A percentile compares a stretch with the other conserved stretches of the same genome.
Evolutionary conservation across 2,888 invertebrate species (phyloP).

Genomic region (Phania funesta): DNA sequence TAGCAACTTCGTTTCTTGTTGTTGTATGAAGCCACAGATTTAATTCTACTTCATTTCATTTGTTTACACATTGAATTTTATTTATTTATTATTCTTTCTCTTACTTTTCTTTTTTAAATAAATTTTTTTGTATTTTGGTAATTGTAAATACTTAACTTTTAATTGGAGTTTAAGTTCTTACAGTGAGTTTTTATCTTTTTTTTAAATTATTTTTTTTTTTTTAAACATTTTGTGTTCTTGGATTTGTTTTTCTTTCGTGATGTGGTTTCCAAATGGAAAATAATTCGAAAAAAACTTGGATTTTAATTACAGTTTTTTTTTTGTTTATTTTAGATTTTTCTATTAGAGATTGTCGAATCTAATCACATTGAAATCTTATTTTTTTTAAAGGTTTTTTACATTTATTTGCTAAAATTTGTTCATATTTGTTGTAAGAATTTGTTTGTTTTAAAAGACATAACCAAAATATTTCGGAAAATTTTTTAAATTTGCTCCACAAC

Average conservation of each 20-base stretch:
- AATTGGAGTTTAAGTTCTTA: slow-evolving; percentile 76
- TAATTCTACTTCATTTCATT: slow-evolving; percentile 50
- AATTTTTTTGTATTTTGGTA: slow-evolving; percentile 28
- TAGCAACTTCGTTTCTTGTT: slow-evolving; percentile 16
- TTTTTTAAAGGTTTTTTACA: slow-evolving; percentile 50
- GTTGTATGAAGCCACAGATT: slow-evolving; percentile 20
- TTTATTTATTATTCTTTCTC: slow-evolving; percentile 23
- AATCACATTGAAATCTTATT: slow-evolving; percentile 78
- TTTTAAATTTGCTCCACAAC: slow-evolving; percentile 24
- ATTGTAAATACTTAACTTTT: slow-evolving; percentile 66
- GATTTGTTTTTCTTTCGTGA: background rate
- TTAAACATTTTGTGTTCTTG: slow-evolving; percentile 28
- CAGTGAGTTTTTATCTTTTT: slow-evolving; percentile 71
- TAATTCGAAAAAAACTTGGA: background rate
- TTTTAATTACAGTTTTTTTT: slow-evolving; percentile 36
- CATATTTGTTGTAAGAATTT: slow-evolving; percentile 14
- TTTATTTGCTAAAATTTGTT: slow-evolving; percentile 40
- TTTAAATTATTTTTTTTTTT: slow-evolving; percentile 31
- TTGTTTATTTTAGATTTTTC: slow-evolving; percentile 19
- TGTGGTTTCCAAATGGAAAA: slow-evolving; percentile 13
- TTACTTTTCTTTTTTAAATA: background rate
- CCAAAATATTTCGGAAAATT: slow-evolving; percentile 32
- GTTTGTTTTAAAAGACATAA: background rate
- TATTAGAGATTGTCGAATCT: slow-evolving; percentile 79
- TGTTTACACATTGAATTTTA: slow-evolving; percentile 33